Base-by-base conservation (phyloP, 2,888 invertebrate species). In the Cerastis leucographa region DNA sequence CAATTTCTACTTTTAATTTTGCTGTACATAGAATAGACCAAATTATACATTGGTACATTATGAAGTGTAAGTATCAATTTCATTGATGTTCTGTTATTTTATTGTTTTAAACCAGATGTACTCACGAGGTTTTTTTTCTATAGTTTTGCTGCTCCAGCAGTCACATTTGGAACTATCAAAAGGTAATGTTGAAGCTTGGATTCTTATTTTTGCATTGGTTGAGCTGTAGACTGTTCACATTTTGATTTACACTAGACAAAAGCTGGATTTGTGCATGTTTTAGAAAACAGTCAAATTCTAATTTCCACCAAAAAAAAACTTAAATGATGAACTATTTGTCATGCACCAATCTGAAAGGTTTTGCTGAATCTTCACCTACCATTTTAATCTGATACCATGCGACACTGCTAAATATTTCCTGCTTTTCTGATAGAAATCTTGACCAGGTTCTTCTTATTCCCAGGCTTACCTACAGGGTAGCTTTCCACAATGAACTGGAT, bases 401-500 rank as follows among this genome's bases (percentile, higher is more conserved):
- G 22, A 29, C 22, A n/a, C 49, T 0, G 35, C 0, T 66, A 19
- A 17, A 22, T 0, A 17, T 0, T 8, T n/a, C 0, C 22, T 44
- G 4, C 19, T 17, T 29, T 4, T 0, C 35, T 35, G 35, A 35
- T 25, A 22, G 4, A 61, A 68, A 19, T 17, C 44, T 72, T 25
- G 65, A 59, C 25, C 56, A 61, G 14, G 40, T 74, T 42, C 19
- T 14, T 42, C 66, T 1, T 79, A 9, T 76, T 87, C 92, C 0
- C 91, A 98, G 98, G 99, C 99, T 56, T 98, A 1, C 99, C 93
- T 98, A 99, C 85, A 98, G 98, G 87, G 99, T 99, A n/a, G n/a
- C n/a, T n/a, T 95, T 98, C 99, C 25, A 99, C 99, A 95, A 98
- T 98, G 92, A 99, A 99, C 97, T 99, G 99, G 99, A 98, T 99